Evolutionary conservation across 2,113 vertebrate species (phyloP).

Genomic region (Ceratotherium simum): DNA sequence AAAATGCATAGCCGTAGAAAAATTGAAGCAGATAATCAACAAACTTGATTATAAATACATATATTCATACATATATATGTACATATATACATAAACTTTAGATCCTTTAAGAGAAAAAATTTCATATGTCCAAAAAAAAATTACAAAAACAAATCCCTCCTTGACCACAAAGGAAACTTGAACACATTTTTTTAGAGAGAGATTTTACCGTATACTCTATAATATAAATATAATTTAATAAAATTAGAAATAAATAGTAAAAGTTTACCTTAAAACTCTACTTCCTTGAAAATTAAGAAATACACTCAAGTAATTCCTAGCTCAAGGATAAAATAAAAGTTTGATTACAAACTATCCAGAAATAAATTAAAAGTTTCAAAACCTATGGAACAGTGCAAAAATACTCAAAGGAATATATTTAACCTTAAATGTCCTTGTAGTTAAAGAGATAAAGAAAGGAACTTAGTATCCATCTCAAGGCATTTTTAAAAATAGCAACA

Average conservation of each 20-base stretch:
- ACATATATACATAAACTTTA: background rate
- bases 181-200: background rate
- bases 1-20: background rate
- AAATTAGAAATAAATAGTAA: conserved; percentile 25
- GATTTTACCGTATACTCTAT: background rate
- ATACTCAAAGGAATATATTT: background rate
- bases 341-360: background rate
- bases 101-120: background rate
- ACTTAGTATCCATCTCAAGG: background rate
- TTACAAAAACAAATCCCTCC: background rate
- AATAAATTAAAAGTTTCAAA: conserved; percentile 18
- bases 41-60: background rate
- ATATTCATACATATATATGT: background rate
- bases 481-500: background rate
- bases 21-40: background rate
- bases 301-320: background rate
- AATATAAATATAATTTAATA: background rate
- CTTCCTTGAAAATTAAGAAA: background rate
- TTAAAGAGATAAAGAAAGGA: background rate
- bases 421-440: background rate
- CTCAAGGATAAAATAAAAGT: background rate
- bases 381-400: background rate
- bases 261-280: background rate
- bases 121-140: background rate
- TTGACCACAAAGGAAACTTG: background rate